Evolutionary conservation across 2,113 vertebrate species (phyloP).

Genomic region (Cricetomys ansorgei): DNA sequence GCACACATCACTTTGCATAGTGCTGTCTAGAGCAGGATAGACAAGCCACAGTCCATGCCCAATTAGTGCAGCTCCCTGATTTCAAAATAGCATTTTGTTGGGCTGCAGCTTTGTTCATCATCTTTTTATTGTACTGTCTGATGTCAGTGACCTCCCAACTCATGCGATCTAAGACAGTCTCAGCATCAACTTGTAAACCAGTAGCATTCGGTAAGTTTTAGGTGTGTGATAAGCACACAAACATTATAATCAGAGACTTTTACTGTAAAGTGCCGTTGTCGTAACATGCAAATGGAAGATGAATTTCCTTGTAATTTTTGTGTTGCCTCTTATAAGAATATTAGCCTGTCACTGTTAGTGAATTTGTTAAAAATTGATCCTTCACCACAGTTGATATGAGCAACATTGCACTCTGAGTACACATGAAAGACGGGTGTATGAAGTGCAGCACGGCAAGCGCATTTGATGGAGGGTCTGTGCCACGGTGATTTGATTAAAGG

Average conservation of each 20-base stretch:
- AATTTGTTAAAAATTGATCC: not conserved
- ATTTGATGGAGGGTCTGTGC: not conserved
- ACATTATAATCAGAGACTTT: not conserved
- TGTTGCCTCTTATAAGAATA: conserved; percentile 42
- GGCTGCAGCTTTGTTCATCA: not conserved
- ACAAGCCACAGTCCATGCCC: not conserved
- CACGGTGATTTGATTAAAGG: not conserved
- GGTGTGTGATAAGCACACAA: not conserved
- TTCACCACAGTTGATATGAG: not conserved
- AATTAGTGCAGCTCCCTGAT: not conserved
- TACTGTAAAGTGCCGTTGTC: not conserved
- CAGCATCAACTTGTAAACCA: not conserved
- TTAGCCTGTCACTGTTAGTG: not conserved
- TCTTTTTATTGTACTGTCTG: not conserved
- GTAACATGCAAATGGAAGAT: not conserved
- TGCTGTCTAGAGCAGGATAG: not conserved
- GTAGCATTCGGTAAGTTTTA: not conserved
- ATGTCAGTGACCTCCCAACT: not conserved
- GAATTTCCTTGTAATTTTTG: conserved; percentile 8
- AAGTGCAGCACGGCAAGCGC: not conserved
- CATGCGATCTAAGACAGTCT: not conserved
- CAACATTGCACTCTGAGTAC: not conserved
- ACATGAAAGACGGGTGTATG: not conserved
- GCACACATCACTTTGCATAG: not conserved
- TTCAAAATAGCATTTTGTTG: not conserved